Evolutionary conservation across 2,113 vertebrate genomes (phyloP), one percentile per base, ranked within the genome.

Genomic region (Myotis brandtii): DNA sequence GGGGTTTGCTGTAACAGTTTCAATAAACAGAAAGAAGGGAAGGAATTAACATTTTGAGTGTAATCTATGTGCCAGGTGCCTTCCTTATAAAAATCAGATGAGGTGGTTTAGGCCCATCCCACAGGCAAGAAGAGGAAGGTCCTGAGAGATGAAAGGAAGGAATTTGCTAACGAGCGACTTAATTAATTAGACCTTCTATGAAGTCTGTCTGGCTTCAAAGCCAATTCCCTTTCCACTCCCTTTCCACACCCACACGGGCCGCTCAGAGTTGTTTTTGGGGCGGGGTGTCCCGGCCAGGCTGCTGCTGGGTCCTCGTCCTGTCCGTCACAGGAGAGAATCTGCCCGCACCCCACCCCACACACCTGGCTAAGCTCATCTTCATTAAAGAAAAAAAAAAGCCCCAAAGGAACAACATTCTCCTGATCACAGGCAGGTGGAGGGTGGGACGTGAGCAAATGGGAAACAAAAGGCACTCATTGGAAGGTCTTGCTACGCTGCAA

Each of bases 1-100:
- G 69, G 69, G 52, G 64, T 77, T 96, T 85, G 37, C 48, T 94
- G 46, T 54, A 20, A 56, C 59, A 11, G 70, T 72, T 95, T 92
- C 69, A 70, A 37, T 37, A 73, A 81, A 64, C 43, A 81, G 56
- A 76, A 37, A 9, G 25, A 80, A 43, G 20, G 40, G 88, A 32
- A 87, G 62, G 21, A 54, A 40, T 12, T 54, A n/a, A 14, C 79
- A 89, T 66, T 80, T 83, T 75, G 48, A 70, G 13, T 30, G 9
- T 7, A 76, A 34, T 77, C 37, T 87, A 32, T 13, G 20, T 59
- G 34, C 18, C 48, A 56, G 64, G 2, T 17, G 14, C 1, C 81
- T 70, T 80, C 13, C 69, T 82, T 83, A 27, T 43, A 69, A 76
- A 85, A 67, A 54, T 30, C 25, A 2, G 34, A 0, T 12, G 37